phyloP scores from a whole-genome alignment of 1,140 invertebrate genomes.

The Heliothis subflexa region DNA sequence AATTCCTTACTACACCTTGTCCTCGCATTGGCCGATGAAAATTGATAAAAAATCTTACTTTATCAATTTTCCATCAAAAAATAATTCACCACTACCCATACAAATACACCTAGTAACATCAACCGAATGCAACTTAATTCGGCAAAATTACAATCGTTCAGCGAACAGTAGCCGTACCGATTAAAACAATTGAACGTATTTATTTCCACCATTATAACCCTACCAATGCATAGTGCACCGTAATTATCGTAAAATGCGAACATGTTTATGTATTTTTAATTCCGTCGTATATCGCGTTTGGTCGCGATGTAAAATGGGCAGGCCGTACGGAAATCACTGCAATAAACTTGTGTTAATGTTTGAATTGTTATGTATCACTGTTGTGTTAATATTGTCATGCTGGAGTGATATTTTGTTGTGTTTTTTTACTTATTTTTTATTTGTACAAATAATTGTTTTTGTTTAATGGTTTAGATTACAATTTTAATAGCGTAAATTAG shows the following conservation, averaged over 20 bases:
- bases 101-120: conserved; percentile 7
- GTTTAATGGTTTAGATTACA: too few relatives aligned
- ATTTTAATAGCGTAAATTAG: too few relatives aligned
- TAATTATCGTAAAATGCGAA: conserved; percentile 82
- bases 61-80: neutral
- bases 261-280: conserved; percentile 85
- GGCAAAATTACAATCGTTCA: conserved; percentile 38
- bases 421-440: conserved; percentile 1
- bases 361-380: conserved; percentile 66
- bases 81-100: neutral
- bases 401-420: conserved; percentile 40
- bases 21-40: too few relatives aligned
- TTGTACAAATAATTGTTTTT: too few relatives aligned
- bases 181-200: conserved; percentile 44
- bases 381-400: conserved; percentile 59
- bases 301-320: conserved; percentile 73
- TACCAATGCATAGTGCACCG: conserved; percentile 68
- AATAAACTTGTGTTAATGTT: conserved; percentile 80
- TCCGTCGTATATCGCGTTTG: conserved; percentile 75
- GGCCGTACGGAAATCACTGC: conserved; percentile 74
- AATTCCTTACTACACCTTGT: too few relatives aligned
- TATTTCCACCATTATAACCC: conserved; percentile 40
- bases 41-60: too few relatives aligned
- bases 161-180: conserved; percentile 40
- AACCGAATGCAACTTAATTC: conserved; percentile 33